Evolutionary conservation across 2,888 invertebrate genomes (phyloP), one percentile per base, ranked within the genome.

Genomic region (Nomada fabriciana): DNA sequence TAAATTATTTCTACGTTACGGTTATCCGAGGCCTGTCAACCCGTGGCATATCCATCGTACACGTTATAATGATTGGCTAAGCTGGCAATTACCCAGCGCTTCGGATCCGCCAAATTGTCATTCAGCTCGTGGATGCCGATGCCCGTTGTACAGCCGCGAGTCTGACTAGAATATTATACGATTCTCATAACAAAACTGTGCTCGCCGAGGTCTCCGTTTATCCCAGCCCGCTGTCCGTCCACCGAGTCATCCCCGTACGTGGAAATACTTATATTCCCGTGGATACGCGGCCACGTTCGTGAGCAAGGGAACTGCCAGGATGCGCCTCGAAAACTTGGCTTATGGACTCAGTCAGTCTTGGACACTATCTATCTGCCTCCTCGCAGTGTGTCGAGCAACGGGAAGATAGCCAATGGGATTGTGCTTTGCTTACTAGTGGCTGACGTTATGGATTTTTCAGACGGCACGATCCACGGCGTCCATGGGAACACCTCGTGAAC

Each of bases 61-160:
- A 88, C 87, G 90, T 90, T 90, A 90, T 92, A 90, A 92, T 92
- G 91, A 92, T 91, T 87, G 89, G 82, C 89, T 91, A 89, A 91
- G 90, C 92, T 93, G 93, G 93, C 93, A 93, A 93, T 93, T 93
- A 93, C 93, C 93, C 93, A 93, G 92, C 87, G 87, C 88, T 79
- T 90, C 88, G 88, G 88, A 89, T 89, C 83, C 80, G 83, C 79
- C 84, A 84, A 89, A 92, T 93, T 93, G 90, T 92, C 91, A 93
- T 93, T 92, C 93, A 91, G 89, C 90, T 86, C 91, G 91, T 88
- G 91, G 85, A 85, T 72, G 80, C 81, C 90, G 90, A 90, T 91
- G 93, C 91, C 91, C 93, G 93, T 92, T 93, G 93, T 93, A 92
- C 92, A 91, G 90, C 90, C 91, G 90, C 89, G 88, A 77, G 89